A percentile compares a stretch with the other conserved stretches of the same genome.
These are phyloP conservation scores for Prosapia bicincta DNA, from an alignment of 2,888 invertebrate genomes.

Conservation along the genomic window DNA sequence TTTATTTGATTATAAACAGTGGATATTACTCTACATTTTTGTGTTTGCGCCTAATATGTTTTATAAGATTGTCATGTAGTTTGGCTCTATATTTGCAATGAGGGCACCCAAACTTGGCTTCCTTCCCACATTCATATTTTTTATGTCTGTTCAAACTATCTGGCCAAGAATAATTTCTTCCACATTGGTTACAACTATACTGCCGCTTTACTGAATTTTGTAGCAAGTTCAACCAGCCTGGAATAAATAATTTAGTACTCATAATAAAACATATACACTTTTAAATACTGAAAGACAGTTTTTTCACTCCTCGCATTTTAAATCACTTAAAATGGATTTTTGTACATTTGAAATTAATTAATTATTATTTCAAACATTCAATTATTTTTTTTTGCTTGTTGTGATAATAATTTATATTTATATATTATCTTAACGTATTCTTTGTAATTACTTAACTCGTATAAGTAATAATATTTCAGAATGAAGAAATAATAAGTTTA, in stretches of 20 bases:
- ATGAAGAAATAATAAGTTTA: too few relatives aligned
- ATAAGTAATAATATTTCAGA: too few relatives aligned
- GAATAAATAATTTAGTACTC: background rate
- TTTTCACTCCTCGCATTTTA: too few relatives aligned
- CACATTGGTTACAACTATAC: slow-evolving; percentile 59
- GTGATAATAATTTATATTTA: too few relatives aligned
- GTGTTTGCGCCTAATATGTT: slow-evolving; percentile 10
- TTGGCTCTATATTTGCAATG: slow-evolving; percentile 77
- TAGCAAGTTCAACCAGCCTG: background rate
- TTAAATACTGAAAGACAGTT: too few relatives aligned
- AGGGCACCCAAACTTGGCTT: slow-evolving; percentile 76
- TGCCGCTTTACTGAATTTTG: background rate
- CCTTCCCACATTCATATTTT: slow-evolving; percentile 61
- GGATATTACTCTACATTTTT: background rate
- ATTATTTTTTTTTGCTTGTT: too few relatives aligned
- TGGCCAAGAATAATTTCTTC: slow-evolving; percentile 79
- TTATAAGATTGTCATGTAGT: slow-evolving; percentile 46
- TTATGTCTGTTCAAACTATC: slow-evolving; percentile 62
- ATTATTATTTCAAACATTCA: too few relatives aligned
- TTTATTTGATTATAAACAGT: too few relatives aligned
- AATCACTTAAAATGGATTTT: too few relatives aligned
- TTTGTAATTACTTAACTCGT: too few relatives aligned
- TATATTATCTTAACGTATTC: too few relatives aligned
- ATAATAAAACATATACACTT: background rate
- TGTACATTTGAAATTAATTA: too few relatives aligned